Conservation (phyloP, 2,113 vertebrate species). For the Peucedramus taeniatus region DNA sequence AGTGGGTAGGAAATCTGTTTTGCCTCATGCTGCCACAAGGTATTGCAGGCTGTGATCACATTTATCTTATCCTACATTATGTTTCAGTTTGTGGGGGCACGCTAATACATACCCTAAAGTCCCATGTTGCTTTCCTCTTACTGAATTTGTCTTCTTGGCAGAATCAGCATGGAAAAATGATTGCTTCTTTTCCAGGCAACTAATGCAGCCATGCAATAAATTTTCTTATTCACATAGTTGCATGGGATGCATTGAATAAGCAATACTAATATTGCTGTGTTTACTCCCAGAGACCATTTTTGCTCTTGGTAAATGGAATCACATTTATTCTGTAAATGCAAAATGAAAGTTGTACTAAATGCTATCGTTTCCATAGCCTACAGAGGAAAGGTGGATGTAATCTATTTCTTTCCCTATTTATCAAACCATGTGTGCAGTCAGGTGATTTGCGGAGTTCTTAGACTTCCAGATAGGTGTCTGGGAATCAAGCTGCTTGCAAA, state of each 20-base stretch:
- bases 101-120: not conserved
- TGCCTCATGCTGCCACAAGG: accelerated
- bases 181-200: not conserved
- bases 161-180: not conserved
- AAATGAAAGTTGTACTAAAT: not conserved
- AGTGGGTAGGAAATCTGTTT: not conserved
- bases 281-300: not conserved
- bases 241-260: not conserved
- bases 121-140: not conserved
- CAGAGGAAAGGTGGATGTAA: not conserved
- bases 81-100: not conserved
- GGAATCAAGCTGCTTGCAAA: not conserved
- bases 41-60: not conserved
- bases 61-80: not conserved
- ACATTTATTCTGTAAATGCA: not conserved
- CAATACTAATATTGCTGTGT: not conserved
- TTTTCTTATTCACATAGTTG: not conserved
- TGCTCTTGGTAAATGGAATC: not conserved
- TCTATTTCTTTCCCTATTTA: not conserved
- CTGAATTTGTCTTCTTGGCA: not conserved
- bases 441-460: not conserved
- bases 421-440: accelerated
- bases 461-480: not conserved
- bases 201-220: not conserved
- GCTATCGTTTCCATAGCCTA: not conserved